Percentiles rank a stretch among this genome's conserved stretches.
These are phyloP conservation scores for Rhinopithecus roxellana DNA, from an alignment of 2,113 vertebrate species.

Conservation along the genomic window DNA sequence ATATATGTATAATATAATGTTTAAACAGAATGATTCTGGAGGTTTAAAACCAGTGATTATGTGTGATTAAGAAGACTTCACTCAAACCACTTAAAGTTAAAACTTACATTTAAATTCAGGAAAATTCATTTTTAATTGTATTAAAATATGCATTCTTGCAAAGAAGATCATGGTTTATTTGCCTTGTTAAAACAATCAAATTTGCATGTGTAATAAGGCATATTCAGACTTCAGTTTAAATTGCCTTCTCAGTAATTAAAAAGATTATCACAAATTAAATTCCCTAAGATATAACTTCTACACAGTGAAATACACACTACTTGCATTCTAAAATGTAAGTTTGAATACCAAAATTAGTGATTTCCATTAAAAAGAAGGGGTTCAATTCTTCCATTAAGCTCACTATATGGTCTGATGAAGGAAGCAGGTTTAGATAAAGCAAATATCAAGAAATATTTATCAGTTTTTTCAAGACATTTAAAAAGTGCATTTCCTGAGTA, in stretches of 20 bases:
- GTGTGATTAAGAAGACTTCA: constrained; percentile 15
- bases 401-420: neutral
- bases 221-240: neutral
- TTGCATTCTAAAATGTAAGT: constrained; percentile 13
- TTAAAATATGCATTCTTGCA: neutral
- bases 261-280: constrained; percentile 8
- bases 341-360: constrained; percentile 21
- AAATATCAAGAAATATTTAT: neutral
- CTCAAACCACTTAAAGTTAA: neutral
- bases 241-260: constrained; percentile 30
- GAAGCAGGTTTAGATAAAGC: neutral
- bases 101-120: neutral
- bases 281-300: constrained; percentile 35
- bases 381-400: neutral
- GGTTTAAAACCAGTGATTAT: neutral
- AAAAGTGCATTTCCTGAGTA: constrained; percentile 9
- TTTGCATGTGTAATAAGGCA: neutral
- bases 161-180: neutral
- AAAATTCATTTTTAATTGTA: constrained; percentile 31
- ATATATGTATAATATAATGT: neutral
- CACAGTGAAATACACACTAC: neutral
- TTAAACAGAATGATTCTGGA: constrained; percentile 24
- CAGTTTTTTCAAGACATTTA: neutral
- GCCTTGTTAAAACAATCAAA: neutral
- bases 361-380: neutral